Conservation (phyloP, 2,888 invertebrate genomes). For the Onthophagus sagittarius region DNA sequence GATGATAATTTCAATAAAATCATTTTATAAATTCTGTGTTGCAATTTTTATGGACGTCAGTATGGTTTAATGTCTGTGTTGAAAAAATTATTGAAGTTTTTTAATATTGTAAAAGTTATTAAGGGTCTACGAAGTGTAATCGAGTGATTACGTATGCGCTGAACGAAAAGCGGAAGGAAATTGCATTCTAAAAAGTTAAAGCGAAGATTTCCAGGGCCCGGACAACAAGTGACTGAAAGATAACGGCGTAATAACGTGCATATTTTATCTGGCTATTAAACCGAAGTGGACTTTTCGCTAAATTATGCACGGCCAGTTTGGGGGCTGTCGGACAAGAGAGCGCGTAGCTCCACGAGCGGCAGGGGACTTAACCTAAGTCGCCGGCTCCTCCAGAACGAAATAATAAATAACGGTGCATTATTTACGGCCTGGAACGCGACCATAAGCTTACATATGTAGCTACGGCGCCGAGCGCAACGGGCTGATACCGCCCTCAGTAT, state of each 20-base stretch:
- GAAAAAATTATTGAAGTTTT: no score
- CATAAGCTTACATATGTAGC: slow-evolving; percentile 19
- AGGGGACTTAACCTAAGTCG: slow-evolving; percentile 10
- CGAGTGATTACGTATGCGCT: no score
- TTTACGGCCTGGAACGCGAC: slow-evolving; percentile 15
- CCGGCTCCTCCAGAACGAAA: slow-evolving; percentile 7
- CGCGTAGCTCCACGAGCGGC: slow-evolving; percentile 2
- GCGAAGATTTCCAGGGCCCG: no score
- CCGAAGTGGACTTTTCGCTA: neutral
- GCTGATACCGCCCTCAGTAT: slow-evolving; percentile 21
- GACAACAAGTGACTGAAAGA: neutral
- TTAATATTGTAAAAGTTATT: no score
- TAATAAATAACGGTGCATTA: slow-evolving; percentile 15
- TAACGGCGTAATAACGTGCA: neutral
- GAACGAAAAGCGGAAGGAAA: no score
- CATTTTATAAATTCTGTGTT: no score
- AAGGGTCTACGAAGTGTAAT: no score
- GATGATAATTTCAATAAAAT: no score
- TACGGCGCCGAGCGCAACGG: slow-evolving; percentile 8
- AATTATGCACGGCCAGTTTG: neutral
- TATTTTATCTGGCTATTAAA: neutral
- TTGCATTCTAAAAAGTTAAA: no score
- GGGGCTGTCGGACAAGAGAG: neutral
- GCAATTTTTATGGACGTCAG: no score
- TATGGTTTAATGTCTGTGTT: no score